phyloP scores from a whole-genome alignment of 2,797 vertebrate species.

The Vireo griseus region DNA sequence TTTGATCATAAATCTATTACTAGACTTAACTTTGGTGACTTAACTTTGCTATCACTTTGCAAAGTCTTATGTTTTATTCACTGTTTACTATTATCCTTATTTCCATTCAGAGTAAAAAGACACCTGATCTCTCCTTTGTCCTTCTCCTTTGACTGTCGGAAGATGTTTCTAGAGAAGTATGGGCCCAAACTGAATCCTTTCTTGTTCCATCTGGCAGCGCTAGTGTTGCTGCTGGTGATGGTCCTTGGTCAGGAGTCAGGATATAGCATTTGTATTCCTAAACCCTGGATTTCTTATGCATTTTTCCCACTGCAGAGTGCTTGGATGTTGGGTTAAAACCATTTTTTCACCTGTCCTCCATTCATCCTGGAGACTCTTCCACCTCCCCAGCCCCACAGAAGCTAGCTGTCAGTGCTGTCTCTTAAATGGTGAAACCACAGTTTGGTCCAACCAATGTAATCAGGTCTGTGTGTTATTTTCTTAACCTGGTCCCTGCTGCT shows the following conservation, averaged over 20 bases:
- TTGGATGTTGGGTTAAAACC: not conserved
- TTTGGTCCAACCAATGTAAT: not conserved
- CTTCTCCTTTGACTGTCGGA: not conserved
- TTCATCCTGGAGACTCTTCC: not conserved
- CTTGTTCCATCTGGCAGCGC: not conserved
- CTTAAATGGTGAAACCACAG: not conserved
- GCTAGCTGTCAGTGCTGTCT: not conserved
- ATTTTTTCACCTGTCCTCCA: not conserved
- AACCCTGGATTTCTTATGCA: not conserved
- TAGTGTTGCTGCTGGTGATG: not conserved
- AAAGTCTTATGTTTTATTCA: not conserved
- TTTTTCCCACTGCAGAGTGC: not conserved
- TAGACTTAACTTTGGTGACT: no score
- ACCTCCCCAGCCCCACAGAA: accelerated
- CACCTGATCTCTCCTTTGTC: not conserved
- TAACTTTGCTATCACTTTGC: not conserved
- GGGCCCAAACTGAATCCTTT: not conserved
- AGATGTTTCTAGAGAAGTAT: not conserved
- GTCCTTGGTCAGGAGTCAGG: not conserved
- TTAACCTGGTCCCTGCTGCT: not conserved
- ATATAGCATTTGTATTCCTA: not conserved
- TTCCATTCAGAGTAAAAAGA: not conserved
- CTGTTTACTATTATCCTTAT: not conserved
- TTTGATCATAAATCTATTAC: not conserved
- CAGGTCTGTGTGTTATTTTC: not conserved